Conservation (phyloP, 1,140 invertebrate genomes). For the Lordiphosa stackelbergi region DNA sequence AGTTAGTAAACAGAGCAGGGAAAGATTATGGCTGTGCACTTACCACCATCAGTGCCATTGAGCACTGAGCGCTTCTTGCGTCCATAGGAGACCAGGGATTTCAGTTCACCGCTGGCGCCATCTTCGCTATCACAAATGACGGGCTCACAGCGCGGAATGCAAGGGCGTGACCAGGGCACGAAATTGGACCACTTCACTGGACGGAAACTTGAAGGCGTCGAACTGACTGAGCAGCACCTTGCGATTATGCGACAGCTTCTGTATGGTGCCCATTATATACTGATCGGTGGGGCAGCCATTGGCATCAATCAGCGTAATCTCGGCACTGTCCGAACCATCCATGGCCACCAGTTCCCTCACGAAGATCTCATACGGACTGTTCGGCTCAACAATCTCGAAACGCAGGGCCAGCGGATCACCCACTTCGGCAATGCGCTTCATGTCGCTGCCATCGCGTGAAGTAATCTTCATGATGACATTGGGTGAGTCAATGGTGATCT, state of each 20-base stretch:
- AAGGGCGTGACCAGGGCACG: conserved; percentile 94
- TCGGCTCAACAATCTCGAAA: conserved; percentile 93
- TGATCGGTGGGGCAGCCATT: conserved; percentile 94
- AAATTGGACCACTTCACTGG: conserved; percentile 95
- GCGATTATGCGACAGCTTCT: conserved; percentile 86
- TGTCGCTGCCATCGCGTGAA: conserved; percentile 85
- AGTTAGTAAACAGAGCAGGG: conserved; percentile 28
- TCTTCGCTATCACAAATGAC: conserved; percentile 90
- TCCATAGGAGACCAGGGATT: conserved; percentile 88
- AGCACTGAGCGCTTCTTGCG: conserved; percentile 78
- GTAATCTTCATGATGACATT: conserved; percentile 97
- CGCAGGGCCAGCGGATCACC: conserved; percentile 92
- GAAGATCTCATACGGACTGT: conserved; percentile 96
- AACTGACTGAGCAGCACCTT: conserved; percentile 91
- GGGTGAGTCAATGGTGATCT: conserved; percentile 92
- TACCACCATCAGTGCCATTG: conserved; percentile 66
- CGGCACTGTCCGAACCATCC: conserved; percentile 93
- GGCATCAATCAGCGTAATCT: conserved; percentile 94
- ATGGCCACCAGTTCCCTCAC: conserved; percentile 94
- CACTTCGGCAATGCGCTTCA: conserved; percentile 89
- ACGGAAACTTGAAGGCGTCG: conserved; percentile 98
- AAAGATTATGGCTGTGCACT: conserved; percentile 16
- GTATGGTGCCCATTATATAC: conserved; percentile 93
- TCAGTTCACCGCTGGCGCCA: conserved; percentile 86
- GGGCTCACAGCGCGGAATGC: conserved; percentile 93